Evolutionary conservation across 2,888 invertebrate species (phyloP), one percentile per base, ranked within the genome.

Genomic region (Drosophila mimica): DNA sequence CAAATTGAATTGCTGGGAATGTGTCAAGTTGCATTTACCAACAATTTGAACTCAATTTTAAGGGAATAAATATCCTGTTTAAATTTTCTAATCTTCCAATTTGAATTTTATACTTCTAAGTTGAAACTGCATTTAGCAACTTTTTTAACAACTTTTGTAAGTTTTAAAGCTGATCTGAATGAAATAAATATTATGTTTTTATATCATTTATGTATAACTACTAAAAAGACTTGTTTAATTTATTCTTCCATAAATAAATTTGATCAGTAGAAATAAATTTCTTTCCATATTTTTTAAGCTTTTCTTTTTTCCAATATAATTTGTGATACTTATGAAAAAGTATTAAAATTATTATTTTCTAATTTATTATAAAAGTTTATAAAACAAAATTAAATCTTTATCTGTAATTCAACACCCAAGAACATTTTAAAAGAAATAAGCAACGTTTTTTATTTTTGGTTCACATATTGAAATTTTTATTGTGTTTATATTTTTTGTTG

Each of bases 391-490:
- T 4, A 28, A 49, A 28, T 49, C 11, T 11, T 33, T 7, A 33
- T 13, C 33, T 25, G 31, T 8, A 15, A 53, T 25, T 20, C 11
- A 11, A 20, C 11, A 17, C 20, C 28, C 28, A 38, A 6, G 2
- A 7, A 28, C 17, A 13, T 28, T n/a, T n/a, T 0, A 8, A 38
- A 52, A 54, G 28, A 61, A 51, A 13, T 0, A 11, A 36, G 5
- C 20, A 11, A 17, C 13, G 0, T 36, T n/a, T 36, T 30, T 46
- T 13, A n/a, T 40, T 68, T 88, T 86, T 87, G 76, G 56, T 89
- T 83, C 82, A 83, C 81, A 86, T 81, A 76, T 81, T 80, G 70
- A 77, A 64, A 60, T 69, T 81, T 88, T 81, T 83, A 78, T 83
- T 83, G 70, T 79, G 54, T 67, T 74, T 83, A 59, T 82, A 17